Conservation (phyloP, 2,888 invertebrate species). For the Erebia ligea region DNA sequence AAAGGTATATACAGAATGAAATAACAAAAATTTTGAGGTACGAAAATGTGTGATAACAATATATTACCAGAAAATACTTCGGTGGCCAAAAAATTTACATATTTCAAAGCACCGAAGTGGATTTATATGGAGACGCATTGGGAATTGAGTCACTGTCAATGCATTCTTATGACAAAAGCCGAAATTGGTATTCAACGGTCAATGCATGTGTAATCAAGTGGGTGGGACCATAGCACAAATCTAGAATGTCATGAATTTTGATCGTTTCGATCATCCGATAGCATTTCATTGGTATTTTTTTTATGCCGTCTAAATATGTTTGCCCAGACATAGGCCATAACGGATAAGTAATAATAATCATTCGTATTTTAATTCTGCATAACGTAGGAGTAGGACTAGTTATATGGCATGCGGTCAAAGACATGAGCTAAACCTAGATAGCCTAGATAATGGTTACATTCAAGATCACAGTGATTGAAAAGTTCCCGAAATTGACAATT, state of each 20-base stretch:
- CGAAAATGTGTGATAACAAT: constrained; percentile 22
- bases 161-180: constrained; percentile 59
- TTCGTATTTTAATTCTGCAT: neutral
- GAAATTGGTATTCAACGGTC: constrained; percentile 71
- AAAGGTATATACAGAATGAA: neutral
- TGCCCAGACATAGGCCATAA: neutral
- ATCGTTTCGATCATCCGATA: constrained; percentile 18
- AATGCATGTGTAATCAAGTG: constrained; percentile 72
- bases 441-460: neutral
- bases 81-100: constrained; percentile 44
- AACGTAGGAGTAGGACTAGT: neutral
- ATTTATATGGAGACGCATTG: constrained; percentile 66
- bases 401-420: neutral
- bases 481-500: neutral
- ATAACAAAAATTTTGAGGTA: constrained; percentile 7
- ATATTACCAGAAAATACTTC: constrained; percentile 31
- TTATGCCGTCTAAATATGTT: neutral
- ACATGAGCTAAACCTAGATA: neutral
- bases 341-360: neutral
- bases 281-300: neutral
- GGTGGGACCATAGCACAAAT: constrained; percentile 64
- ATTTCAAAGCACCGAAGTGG: constrained; percentile 45
- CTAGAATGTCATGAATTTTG: constrained; percentile 65
- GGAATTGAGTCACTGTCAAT: constrained; percentile 68
- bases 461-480: neutral